These are phyloP conservation scores for Flexamia atlantica DNA, from an alignment of 2,888 invertebrate genomes.

Conservation along the genomic window DNA sequence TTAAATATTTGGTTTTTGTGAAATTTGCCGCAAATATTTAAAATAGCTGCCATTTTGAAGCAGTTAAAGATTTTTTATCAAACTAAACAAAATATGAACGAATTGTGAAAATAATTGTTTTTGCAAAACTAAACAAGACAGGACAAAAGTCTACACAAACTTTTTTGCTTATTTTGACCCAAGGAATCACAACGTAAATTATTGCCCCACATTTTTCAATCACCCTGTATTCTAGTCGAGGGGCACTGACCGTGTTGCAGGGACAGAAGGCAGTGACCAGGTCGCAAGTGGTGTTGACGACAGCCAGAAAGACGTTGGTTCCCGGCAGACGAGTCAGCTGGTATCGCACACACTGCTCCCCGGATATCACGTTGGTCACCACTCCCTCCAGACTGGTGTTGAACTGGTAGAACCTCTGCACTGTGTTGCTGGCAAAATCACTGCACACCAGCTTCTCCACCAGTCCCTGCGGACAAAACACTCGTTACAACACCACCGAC, in stretches of 20 bases:
- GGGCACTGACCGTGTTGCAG: slow-evolving; percentile 85
- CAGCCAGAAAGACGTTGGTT: slow-evolving; percentile 93
- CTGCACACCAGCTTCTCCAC: slow-evolving; percentile 91
- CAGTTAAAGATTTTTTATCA: no score
- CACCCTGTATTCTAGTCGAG: no score
- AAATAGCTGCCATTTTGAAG: no score
- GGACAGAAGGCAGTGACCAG: slow-evolving; percentile 92
- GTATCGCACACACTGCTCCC: slow-evolving; percentile 93
- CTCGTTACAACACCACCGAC: neutral
- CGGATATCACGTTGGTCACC: slow-evolving; percentile 89
- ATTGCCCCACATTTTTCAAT: no score
- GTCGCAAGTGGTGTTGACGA: slow-evolving; percentile 93
- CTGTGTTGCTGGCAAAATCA: slow-evolving; percentile 89
- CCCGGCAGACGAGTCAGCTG: slow-evolving; percentile 88
- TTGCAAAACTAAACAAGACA: no score
- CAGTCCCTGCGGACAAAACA: slow-evolving; percentile 76
- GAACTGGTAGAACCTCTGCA: slow-evolving; percentile 90
- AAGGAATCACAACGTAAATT: no score
- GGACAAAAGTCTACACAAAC: no score
- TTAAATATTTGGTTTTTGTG: no score
- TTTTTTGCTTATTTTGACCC: no score
- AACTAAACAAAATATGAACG: no score
- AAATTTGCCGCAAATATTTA: no score
- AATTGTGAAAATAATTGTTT: no score
- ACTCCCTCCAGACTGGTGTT: slow-evolving; percentile 88